These are phyloP conservation scores for Zaprionus inermis DNA, from an alignment of 1,140 invertebrate species.

Conservation along the genomic window DNA sequence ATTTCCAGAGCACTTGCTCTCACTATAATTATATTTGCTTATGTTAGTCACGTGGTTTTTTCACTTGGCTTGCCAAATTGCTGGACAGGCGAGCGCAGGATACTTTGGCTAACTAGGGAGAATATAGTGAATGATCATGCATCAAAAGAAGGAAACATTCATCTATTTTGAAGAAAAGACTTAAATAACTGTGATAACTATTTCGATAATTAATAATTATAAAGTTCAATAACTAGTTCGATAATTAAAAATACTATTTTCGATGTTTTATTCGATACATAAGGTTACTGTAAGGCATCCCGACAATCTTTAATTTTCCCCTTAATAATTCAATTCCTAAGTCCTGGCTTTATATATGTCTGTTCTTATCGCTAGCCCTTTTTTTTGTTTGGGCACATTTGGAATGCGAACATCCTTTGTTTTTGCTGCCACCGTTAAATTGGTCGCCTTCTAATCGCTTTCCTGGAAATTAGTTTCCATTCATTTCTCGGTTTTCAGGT, in stretches of 20 bases:
- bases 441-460: constrained; percentile 66
- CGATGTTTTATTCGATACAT: neutral
- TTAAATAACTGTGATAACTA: too few species aligned
- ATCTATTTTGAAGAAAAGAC: neutral
- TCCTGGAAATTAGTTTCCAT: constrained; percentile 69
- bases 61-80: constrained; percentile 71
- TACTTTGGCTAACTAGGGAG: neutral
- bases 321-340: neutral
- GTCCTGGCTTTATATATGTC: neutral
- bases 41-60: constrained; percentile 78
- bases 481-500: constrained; percentile 44
- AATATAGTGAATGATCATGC: neutral
- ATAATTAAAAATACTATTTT: neutral
- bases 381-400: constrained; percentile 45
- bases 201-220: too few species aligned
- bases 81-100: constrained; percentile 40
- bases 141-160: neutral
- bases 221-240: neutral
- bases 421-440: constrained; percentile 41
- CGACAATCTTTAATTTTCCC: neutral
- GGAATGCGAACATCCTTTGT: constrained; percentile 31
- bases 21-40: constrained; percentile 75
- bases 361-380: constrained; percentile 30
- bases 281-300: neutral
- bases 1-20: constrained; percentile 69